Evolutionary conservation across 2,113 vertebrate species (phyloP).

Genomic region (Salvelinus alpinus): DNA sequence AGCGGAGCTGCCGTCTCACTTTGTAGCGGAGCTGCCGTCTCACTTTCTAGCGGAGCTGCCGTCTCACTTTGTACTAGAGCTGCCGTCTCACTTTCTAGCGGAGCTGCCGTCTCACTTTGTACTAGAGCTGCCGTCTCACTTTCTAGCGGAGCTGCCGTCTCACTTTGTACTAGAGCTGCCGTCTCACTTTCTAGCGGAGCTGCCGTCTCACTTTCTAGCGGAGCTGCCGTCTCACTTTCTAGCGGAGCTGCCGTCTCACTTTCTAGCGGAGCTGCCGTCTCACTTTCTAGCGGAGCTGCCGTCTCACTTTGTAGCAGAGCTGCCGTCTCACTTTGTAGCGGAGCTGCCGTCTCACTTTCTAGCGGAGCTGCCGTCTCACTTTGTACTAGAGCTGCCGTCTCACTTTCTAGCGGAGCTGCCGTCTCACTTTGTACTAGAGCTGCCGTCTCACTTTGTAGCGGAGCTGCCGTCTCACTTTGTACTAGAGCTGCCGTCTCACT

Average conservation of each 20-base stretch:
- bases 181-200: constrained; percentile 56
- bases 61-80: too few relatives aligned
- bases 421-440: constrained; percentile 64
- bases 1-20: constrained; percentile 56
- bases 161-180: too few relatives aligned
- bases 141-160: constrained; percentile 56
- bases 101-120: constrained; percentile 60
- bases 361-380: constrained; percentile 56
- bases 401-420: constrained; percentile 63
- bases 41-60: constrained; percentile 63
- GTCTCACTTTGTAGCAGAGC: constrained; percentile 63
- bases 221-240: constrained; percentile 61
- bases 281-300: constrained; percentile 47
- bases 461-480: too few relatives aligned
- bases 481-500: constrained; percentile 56
- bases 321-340: constrained; percentile 60
- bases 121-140: constrained; percentile 56
- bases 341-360: constrained; percentile 61
- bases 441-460: constrained; percentile 60
- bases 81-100: constrained; percentile 59
- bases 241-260: constrained; percentile 56
- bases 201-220: constrained; percentile 60
- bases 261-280: constrained; percentile 53
- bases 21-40: constrained; percentile 55
- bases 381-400: constrained; percentile 48